phyloP scores from a whole-genome alignment of 1,140 invertebrate species.

The Zaprionus africanus region DNA sequence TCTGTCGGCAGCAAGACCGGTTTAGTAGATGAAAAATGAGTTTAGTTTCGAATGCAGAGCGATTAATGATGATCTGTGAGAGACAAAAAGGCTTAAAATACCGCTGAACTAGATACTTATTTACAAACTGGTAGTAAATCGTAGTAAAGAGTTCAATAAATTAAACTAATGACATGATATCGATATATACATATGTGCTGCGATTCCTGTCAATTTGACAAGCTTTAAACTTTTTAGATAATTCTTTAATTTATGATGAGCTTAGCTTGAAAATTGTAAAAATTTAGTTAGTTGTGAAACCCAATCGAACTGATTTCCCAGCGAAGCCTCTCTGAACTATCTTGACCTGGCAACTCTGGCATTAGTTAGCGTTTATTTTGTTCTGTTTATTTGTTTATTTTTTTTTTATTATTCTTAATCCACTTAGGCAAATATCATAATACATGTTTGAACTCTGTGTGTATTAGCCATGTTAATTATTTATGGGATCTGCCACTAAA shows the following conservation, averaged over 20 bases:
- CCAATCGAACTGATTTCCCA: neutral
- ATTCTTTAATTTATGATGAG: neutral
- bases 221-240: neutral
- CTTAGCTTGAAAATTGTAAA: neutral
- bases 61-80: neutral
- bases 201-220: neutral
- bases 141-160: neutral
- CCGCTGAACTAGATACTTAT: too few relatives aligned
- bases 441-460: slow-evolving; percentile 2
- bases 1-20: neutral
- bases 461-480: slow-evolving; percentile 22
- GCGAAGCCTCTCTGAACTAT: neutral
- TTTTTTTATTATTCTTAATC: neutral
- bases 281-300: neutral
- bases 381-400: neutral
- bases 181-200: neutral
- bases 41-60: neutral
- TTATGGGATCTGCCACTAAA: slow-evolving; percentile 5
- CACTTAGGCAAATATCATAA: neutral
- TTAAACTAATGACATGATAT: neutral
- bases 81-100: slow-evolving; percentile 1
- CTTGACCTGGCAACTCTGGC: neutral
- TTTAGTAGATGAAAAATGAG: neutral
- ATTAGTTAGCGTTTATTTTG: neutral
- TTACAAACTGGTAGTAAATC: neutral